Evolutionary conservation across 2,797 vertebrate species (phyloP), one percentile per base, ranked within the genome.

Genomic region (Meriones psammophilus): DNA sequence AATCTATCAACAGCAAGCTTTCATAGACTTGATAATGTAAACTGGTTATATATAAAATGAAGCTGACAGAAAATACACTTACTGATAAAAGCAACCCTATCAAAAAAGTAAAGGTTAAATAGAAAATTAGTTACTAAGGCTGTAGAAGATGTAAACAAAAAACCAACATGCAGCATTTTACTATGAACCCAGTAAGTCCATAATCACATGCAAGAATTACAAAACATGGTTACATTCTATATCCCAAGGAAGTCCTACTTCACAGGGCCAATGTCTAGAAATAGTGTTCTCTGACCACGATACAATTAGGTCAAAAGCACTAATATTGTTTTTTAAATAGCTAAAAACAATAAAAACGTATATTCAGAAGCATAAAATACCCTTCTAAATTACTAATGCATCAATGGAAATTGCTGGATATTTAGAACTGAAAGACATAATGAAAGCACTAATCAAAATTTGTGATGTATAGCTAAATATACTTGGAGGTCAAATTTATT

Each of bases 401-500:
- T 92, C 77, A 93, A 39, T 94, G 77, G n/a, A 92, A 96, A 90
- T 94, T 77, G 73, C 60, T 88, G 85, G 36, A 73, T 96, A 90
- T 81, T 92, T 88, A 94, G 66, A 85, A 73, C 8, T 15, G 3
- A 81, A 7, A 92, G n/a, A 54, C 78, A 69, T 73, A 92, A 84
- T 92, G 84, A 88, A 89, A 60, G 10, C 79, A 89, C 77, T 91
- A 85, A 94, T 85, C 91, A 92, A 92, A 95, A 88, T 58, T 92
- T 84, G 73, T 78, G 24, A 76, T 54, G 46, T 73, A 22, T 62
- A 96, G 33, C 81, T 60, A 64, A 77, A 36, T 56, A 60, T 95
- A 66, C 33, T 86, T 91, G 78, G 73, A 94, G 81, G 46, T 89
- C 17, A 92, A 89, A 83, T 89, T 80, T 68, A 85, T 88, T 73